A percentile compares a stretch with the other conserved stretches of the same genome.
Evolutionary conservation across 2,113 vertebrate species (phyloP).

Genomic region (Brachypodius melanocephalos): DNA sequence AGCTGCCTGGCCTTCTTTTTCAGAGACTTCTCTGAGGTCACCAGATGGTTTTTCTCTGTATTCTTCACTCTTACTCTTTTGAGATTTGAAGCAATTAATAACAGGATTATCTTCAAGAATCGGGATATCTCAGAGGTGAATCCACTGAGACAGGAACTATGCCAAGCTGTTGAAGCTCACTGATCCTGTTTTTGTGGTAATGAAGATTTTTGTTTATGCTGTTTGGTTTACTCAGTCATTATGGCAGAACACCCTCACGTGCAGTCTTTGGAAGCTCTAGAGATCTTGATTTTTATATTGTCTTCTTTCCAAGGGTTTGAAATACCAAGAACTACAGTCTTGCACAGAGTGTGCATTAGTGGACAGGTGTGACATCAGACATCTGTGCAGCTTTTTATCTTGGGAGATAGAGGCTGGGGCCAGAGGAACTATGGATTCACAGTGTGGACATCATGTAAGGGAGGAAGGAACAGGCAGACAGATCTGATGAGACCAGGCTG

Average conservation of each 20-base stretch:
- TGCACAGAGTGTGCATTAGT: background rate
- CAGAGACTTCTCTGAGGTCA: background rate
- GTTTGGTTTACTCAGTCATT: background rate
- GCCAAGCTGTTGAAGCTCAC: background rate
- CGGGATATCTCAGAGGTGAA: background rate
- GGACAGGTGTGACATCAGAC: background rate
- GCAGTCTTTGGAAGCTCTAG: background rate
- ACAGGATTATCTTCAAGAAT: background rate
- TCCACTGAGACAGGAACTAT: background rate
- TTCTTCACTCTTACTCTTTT: background rate
- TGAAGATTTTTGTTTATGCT: background rate
- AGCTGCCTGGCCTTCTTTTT: background rate
- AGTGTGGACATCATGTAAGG: background rate
- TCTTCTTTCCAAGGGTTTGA: background rate
- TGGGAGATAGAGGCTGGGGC: background rate
- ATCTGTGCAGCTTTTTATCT: background rate
- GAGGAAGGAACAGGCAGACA: background rate
- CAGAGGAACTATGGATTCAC: background rate
- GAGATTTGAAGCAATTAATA: slow-evolving; percentile 7
- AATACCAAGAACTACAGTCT: background rate
- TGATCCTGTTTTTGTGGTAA: background rate
- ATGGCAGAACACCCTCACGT: background rate
- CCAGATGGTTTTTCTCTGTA: slow-evolving; percentile 38
- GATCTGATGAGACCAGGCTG: background rate
- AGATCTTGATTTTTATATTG: background rate